A percentile compares a stretch with the other conserved stretches of the same genome.
phyloP scores from a whole-genome alignment of 2,888 invertebrate species.

The Apantesis nais region DNA sequence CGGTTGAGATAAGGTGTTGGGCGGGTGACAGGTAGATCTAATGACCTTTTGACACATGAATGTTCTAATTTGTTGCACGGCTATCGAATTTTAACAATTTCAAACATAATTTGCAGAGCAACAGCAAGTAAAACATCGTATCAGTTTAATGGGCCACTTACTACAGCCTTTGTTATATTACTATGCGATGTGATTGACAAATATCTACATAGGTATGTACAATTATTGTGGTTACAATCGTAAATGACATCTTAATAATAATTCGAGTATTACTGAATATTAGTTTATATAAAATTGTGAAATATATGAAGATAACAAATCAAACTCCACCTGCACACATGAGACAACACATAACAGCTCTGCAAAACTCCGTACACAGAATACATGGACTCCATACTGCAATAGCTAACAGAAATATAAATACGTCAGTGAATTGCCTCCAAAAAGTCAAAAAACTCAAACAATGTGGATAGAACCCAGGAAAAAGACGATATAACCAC shows the following conservation, averaged over 20 bases:
- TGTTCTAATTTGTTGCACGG: too few relatives aligned
- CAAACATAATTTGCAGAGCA: too few relatives aligned
- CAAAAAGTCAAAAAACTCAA: constrained; percentile 52
- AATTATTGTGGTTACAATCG: too few relatives aligned
- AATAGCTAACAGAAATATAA: constrained; percentile 60
- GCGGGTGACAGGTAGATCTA: too few relatives aligned
- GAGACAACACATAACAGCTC: constrained; percentile 54
- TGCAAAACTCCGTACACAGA: constrained; percentile 56
- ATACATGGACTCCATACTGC: constrained; percentile 70
- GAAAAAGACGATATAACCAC: constrained; percentile 55
- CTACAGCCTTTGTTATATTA: too few relatives aligned
- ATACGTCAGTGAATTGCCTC: constrained; percentile 57
- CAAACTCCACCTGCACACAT: constrained; percentile 42
- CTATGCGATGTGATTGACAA: too few relatives aligned
- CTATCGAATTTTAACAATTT: too few relatives aligned
- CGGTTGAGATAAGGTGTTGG: too few relatives aligned
- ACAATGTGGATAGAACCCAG: constrained; percentile 66
- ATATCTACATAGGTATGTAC: too few relatives aligned
- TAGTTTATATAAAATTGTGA: neutral
- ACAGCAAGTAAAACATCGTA: too few relatives aligned
- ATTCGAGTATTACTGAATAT: neutral
- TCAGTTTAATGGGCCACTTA: too few relatives aligned
- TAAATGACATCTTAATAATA: neutral
- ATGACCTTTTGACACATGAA: too few relatives aligned
- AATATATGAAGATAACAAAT: neutral